Evolutionary conservation across 2,797 vertebrate genomes (phyloP), one percentile per base, ranked within the genome.

Genomic region (Champsocephalus gunnari): DNA sequence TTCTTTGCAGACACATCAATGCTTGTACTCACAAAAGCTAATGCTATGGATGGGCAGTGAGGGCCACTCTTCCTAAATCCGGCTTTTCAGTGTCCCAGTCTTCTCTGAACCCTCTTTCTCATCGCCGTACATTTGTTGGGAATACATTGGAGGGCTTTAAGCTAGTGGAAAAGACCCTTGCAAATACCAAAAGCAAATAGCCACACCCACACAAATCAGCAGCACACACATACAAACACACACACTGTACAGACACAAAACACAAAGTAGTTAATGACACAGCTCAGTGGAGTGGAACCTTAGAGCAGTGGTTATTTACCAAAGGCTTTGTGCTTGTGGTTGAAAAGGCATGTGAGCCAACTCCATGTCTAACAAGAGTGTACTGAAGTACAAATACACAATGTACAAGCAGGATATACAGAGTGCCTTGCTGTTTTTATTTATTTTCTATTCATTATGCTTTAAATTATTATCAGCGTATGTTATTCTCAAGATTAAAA

Each of bases 201-300:
- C 78, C 72, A 82, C 82, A 73, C 75, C 73, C 80, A 81, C 84
- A 85, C 53, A 75, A 47, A 45, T 71, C 50, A 57, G 48, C 34
- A 45, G 60, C 50, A 51, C 34, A 38, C 34, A 38, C 34, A 38
- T 9, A 38, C 34, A 38, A 1, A 38, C 34, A 38, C 34, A 38
- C 34, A 38, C 0, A 38, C 34, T 28, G 28, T 9, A 38, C 34
- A 38, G 6, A 9, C 7, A 38, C 34, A 38, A 7, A 38, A 21
- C 57, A 64, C 75, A 85, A 61, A 80, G 43, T 82, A 81, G 78
- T 87, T 90, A 92, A 91, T 90, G 83, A 90, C 85, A 84, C 83
- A 85, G 91, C 54, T 89, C 87, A 91, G 2, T 87, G 79, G 81
- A 89, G 71, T 76, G 88, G 84, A 82, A 84, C 89, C 73, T 61